Conservation (phyloP, 1,140 invertebrate species). For the Hyles vespertilio region DNA sequence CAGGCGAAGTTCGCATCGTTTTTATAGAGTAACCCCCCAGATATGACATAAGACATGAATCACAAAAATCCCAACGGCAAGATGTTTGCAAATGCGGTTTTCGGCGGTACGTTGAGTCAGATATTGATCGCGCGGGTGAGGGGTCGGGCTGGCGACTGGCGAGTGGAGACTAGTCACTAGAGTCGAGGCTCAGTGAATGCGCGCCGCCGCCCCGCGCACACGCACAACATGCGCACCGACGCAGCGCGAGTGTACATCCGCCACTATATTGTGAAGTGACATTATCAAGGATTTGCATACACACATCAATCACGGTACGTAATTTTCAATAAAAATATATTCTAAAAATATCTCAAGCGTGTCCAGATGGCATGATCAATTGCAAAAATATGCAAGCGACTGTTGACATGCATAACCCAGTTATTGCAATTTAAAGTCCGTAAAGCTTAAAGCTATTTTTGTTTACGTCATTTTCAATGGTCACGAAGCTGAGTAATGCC, state of each 20-base stretch:
- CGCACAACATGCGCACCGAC: conserved; percentile 46
- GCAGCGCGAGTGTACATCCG: conserved; percentile 44
- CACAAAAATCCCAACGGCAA: too few species aligned
- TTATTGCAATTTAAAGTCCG: too few species aligned
- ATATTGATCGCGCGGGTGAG: conserved; percentile 25
- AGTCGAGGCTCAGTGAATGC: conserved; percentile 38
- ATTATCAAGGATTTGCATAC: conserved; percentile 42
- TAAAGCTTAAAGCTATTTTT: too few species aligned
- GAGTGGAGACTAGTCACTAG: neutral
- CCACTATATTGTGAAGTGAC: conserved; percentile 57
- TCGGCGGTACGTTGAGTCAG: conserved; percentile 1
- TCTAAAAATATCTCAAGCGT: too few species aligned
- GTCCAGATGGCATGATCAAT: conserved; percentile 39
- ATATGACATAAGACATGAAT: too few species aligned
- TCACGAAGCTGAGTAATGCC: too few species aligned
- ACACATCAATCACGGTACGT: conserved; percentile 3
- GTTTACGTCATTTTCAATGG: too few species aligned
- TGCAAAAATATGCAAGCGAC: conserved; percentile 50
- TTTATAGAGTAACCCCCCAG: too few species aligned
- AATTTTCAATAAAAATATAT: neutral
- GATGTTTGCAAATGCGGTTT: too few species aligned
- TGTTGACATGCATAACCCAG: conserved; percentile 26
- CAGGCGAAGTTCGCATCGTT: too few species aligned
- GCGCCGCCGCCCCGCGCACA: conserved; percentile 49
- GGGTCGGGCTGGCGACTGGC: conserved; percentile 20